A percentile compares a stretch with the other conserved stretches of the same genome.
Evolutionary conservation across 2,113 vertebrate species (phyloP).

Genomic region (Macquaria ambigua): DNA sequence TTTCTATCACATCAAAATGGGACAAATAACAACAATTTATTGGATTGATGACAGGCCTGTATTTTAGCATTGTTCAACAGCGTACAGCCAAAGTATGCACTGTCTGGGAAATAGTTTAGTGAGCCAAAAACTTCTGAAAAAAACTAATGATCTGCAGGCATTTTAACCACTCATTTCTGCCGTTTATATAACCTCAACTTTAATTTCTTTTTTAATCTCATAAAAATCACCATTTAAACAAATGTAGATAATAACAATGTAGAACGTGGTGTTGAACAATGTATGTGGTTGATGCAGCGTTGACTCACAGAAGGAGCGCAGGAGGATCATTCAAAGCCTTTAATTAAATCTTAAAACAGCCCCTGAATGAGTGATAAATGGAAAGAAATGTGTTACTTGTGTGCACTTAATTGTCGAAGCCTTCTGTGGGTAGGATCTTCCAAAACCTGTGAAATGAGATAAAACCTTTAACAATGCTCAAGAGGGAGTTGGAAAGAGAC

Average conservation of each 20-base stretch:
- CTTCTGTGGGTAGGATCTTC: constrained; percentile 11
- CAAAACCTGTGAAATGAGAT: constrained; percentile 9
- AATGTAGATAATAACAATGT: neutral
- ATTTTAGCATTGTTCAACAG: neutral
- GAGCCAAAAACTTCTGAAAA: neutral
- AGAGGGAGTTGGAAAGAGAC: neutral
- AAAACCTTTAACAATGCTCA: constrained; percentile 7
- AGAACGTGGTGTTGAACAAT: too few relatives aligned
- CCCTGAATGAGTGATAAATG: constrained; percentile 14
- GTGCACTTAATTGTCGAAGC: neutral
- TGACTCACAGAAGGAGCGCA: neutral
- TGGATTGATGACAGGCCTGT: neutral
- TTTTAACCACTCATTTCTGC: neutral
- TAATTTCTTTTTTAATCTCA: neutral
- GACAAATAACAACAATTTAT: constrained; percentile 5
- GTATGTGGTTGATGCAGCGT: neutral
- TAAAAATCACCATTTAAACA: neutral
- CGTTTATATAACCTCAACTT: neutral
- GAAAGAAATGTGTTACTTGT: constrained; percentile 15
- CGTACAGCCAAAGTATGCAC: neutral
- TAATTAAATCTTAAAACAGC: constrained; percentile 55
- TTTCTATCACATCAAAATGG: neutral
- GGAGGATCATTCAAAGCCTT: constrained; percentile 31
- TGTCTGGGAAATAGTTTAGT: neutral
- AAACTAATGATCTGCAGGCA: neutral